Percentiles rank a stretch among this genome's conserved stretches.
Conservation (phyloP, 2,888 invertebrate genomes). For the Apodemia arnacis region DNA sequence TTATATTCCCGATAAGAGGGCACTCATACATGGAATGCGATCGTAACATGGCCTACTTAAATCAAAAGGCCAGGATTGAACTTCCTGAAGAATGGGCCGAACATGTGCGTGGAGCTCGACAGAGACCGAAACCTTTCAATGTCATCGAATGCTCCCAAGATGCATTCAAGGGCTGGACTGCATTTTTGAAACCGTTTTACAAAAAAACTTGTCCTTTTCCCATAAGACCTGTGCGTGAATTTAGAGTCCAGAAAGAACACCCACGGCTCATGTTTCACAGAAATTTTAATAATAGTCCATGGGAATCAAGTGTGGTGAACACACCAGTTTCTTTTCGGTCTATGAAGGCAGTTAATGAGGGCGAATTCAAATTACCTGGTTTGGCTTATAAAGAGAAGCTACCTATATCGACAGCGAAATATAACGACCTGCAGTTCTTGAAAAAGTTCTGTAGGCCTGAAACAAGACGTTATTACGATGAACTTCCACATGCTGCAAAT, state of each 20-base stretch:
- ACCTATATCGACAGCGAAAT: slow-evolving; percentile 60
- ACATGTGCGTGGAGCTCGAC: neutral
- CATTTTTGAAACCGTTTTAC: slow-evolving; percentile 54
- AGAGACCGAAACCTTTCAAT: slow-evolving; percentile 28
- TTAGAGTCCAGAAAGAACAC: slow-evolving; percentile 50
- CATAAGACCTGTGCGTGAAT: slow-evolving; percentile 37
- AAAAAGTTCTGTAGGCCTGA: slow-evolving; percentile 51
- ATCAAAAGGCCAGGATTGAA: slow-evolving; percentile 30
- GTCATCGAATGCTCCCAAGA: slow-evolving; percentile 41
- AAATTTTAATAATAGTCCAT: slow-evolving; percentile 52
- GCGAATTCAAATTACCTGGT: slow-evolving; percentile 50
- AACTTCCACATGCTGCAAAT: slow-evolving; percentile 23
- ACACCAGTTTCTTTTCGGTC: slow-evolving; percentile 56
- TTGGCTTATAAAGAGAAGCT: slow-evolving; percentile 48
- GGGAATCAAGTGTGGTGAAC: slow-evolving; percentile 56
- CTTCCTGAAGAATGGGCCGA: slow-evolving; percentile 1
- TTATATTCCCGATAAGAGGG: slow-evolving; percentile 34
- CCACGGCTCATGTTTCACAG: slow-evolving; percentile 60
- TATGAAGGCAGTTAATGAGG: slow-evolving; percentile 47
- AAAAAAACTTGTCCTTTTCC: slow-evolving; percentile 52
- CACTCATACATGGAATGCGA: slow-evolving; percentile 41
- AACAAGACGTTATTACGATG: slow-evolving; percentile 9
- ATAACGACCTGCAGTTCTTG: slow-evolving; percentile 54
- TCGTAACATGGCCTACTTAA: slow-evolving; percentile 32
- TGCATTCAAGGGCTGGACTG: slow-evolving; percentile 49